Percentiles rank a stretch among this genome's conserved stretches.
Evolutionary conservation across 2,113 vertebrate genomes (phyloP).

Genomic region (Gymnocephalus cernua): DNA sequence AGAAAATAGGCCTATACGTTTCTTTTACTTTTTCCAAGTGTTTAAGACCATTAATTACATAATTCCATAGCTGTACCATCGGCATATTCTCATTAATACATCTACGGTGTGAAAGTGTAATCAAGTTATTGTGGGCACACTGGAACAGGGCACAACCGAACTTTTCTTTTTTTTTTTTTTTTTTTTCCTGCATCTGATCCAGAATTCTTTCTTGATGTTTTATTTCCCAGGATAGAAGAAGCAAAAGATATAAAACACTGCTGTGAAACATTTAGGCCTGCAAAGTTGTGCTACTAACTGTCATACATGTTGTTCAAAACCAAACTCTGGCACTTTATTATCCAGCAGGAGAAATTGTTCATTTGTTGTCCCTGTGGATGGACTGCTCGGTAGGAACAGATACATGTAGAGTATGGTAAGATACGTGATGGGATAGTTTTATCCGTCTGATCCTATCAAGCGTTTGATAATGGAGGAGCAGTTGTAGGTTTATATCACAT

Average conservation of each 20-base stretch:
- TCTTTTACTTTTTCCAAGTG: conserved; percentile 60
- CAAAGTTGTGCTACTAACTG: conserved; percentile 71
- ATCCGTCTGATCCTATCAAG: conserved; percentile 54
- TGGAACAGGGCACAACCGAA: conserved; percentile 45
- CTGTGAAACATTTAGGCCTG: conserved; percentile 61
- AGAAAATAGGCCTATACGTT: conserved; percentile 58
- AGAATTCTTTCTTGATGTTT: conserved; percentile 34
- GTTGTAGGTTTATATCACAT: conserved; percentile 60
- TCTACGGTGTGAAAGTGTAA: conserved; percentile 61
- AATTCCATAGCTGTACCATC: conserved; percentile 51
- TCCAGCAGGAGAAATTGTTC: conserved; percentile 70
- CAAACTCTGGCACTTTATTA: conserved; percentile 89
- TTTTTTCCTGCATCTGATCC: conserved; percentile 42
- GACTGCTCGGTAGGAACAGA: conserved; percentile 65
- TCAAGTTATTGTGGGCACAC: conserved; percentile 53
- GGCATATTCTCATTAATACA: conserved; percentile 50
- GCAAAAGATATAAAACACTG: conserved; percentile 40
- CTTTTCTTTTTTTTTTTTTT: conserved; percentile 16
- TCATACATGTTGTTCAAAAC: conserved; percentile 76
- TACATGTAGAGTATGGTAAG: conserved; percentile 61
- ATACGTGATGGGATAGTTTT: conserved; percentile 26
- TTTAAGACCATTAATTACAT: conserved; percentile 65
- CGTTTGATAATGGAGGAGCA: conserved; percentile 66
- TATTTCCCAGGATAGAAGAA: conserved; percentile 38
- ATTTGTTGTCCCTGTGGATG: conserved; percentile 45